Conservation (phyloP, 2,113 vertebrate species). For the Menura novaehollandiae region DNA sequence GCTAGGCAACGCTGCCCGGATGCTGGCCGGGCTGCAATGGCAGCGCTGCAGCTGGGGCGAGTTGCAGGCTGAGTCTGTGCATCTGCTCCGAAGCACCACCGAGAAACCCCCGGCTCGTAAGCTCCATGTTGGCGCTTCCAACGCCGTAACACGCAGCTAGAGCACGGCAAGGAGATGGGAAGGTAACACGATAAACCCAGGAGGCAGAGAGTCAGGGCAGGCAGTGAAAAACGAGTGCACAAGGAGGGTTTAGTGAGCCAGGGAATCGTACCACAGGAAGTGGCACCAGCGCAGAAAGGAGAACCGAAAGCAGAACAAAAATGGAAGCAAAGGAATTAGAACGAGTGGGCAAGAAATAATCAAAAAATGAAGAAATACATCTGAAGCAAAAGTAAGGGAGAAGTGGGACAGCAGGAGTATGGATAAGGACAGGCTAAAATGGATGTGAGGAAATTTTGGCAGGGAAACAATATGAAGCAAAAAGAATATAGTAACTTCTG, state of each 20-base stretch:
- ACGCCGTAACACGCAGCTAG: fast-evolving
- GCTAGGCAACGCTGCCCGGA: constrained; percentile 53
- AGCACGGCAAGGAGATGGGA: background rate
- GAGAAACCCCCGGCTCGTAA: background rate
- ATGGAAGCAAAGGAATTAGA: background rate
- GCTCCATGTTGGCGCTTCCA: background rate
- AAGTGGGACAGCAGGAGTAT: background rate
- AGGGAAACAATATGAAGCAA: background rate
- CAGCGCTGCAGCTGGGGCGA: constrained; percentile 31
- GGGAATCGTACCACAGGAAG: background rate
- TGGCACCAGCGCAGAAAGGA: background rate
- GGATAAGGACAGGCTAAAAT: background rate
- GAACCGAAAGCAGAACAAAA: background rate
- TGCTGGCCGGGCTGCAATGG: constrained; percentile 35
- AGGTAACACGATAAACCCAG: background rate
- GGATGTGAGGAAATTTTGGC: background rate
- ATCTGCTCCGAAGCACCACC: background rate
- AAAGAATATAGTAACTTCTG: background rate
- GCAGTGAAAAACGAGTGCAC: background rate
- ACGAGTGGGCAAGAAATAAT: background rate
- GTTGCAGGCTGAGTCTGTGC: background rate
- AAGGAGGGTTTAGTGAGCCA: background rate
- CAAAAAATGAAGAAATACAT: background rate
- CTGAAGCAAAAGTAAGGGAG: background rate
- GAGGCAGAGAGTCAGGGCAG: background rate